Evolutionary conservation across 2,797 vertebrate genomes (phyloP).

Genomic region (Enteromius unitaeniatus): DNA sequence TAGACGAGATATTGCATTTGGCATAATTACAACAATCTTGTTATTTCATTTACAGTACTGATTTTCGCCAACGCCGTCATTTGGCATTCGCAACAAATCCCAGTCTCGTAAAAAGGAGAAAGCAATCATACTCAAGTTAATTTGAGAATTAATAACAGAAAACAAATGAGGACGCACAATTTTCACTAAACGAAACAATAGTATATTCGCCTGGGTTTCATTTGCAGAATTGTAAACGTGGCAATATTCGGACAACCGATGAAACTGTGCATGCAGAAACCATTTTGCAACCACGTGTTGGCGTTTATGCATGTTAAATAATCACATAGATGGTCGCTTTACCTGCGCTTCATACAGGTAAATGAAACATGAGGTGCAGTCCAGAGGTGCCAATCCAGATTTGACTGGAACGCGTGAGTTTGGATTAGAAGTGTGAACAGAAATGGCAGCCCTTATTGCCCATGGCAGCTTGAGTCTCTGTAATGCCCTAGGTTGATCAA

Average conservation of each 20-base stretch:
- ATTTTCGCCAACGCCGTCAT: conserved; percentile 79
- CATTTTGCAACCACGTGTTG: background rate
- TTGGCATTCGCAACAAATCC: conserved; percentile 74
- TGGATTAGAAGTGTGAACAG: conserved; percentile 27
- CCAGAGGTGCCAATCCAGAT: conserved; percentile 18
- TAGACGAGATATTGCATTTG: conserved; percentile 99
- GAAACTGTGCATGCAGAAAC: conserved; percentile 24
- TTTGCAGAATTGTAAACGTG: conserved; percentile 27
- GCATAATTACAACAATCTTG: conserved; percentile 98
- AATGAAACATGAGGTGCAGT: conserved; percentile 6
- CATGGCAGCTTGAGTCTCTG: conserved; percentile 21
- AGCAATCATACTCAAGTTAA: conserved; percentile 76
- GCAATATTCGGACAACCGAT: conserved; percentile 18
- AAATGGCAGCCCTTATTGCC: conserved; percentile 29
- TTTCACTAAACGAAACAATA: conserved; percentile 59
- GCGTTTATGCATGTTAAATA: background rate
- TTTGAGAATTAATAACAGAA: conserved; percentile 73
- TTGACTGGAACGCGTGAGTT: background rate
- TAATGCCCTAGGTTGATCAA: conserved; percentile 24
- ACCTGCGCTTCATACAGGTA: background rate
- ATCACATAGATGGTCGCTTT: background rate
- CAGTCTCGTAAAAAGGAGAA: conserved; percentile 69
- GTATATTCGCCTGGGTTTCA: conserved; percentile 23
- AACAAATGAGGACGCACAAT: conserved; percentile 78
- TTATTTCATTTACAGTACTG: conserved; percentile 93